phyloP scores from a whole-genome alignment of 2,113 vertebrate species.

The Neogobius melanostomus region DNA sequence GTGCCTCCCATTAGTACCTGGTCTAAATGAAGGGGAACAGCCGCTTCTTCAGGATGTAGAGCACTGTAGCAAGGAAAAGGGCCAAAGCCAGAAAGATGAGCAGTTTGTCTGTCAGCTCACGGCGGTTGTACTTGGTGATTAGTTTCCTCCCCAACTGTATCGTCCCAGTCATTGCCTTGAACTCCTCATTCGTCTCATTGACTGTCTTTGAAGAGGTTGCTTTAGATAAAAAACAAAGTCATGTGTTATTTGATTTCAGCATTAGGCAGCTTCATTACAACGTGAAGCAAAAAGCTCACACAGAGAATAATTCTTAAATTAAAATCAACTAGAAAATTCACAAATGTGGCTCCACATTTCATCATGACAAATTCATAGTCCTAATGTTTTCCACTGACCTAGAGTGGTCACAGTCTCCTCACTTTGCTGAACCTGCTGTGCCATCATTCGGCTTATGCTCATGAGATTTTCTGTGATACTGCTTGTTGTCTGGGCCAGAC shows the following conservation, averaged over 20 bases:
- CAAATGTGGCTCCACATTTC: not conserved
- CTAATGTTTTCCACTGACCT: slow-evolving; percentile 66
- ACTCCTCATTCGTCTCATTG: slow-evolving; percentile 93
- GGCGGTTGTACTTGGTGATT: slow-evolving; percentile 96
- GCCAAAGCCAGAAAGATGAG: slow-evolving; percentile 94
- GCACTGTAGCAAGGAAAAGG: slow-evolving; percentile 91
- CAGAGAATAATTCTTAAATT: not conserved
- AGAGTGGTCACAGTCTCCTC: slow-evolving; percentile 88
- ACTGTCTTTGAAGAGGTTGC: slow-evolving; percentile 92
- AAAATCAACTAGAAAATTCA: not conserved
- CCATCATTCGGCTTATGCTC: slow-evolving; percentile 97
- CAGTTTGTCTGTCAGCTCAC: slow-evolving; percentile 94
- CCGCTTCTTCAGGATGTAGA: slow-evolving; percentile 97
- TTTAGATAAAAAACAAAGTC: slow-evolving; percentile 58
- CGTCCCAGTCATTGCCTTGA: slow-evolving; percentile 96
- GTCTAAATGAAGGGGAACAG: slow-evolving; percentile 90
- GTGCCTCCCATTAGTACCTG: slow-evolving; percentile 18
- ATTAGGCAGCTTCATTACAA: too few species aligned
- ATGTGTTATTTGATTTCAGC: too few species aligned
- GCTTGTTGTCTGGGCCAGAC: slow-evolving; percentile 86
- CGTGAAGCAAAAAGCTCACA: too few species aligned
- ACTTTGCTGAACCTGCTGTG: slow-evolving; percentile 93
- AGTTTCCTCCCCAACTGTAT: slow-evolving; percentile 95
- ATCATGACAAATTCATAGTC: not conserved
- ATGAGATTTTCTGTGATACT: slow-evolving; percentile 93